These are phyloP conservation scores for Philopotamus ludificatus DNA, from an alignment of 1,140 invertebrate genomes.

Conservation along the genomic window DNA sequence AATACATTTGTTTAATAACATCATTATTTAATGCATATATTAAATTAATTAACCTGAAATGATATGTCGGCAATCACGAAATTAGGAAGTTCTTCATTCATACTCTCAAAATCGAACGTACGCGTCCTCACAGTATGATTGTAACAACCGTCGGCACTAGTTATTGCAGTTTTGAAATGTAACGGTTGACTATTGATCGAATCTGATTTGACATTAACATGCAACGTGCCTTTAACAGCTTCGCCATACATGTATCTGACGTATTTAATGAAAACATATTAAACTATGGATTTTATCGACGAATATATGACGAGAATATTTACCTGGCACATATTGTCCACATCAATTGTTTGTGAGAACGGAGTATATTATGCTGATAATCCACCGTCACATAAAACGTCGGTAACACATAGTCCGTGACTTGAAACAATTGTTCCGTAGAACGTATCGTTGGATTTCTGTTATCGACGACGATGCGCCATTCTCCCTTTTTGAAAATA, in stretches of 20 bases:
- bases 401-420: constrained; percentile 51
- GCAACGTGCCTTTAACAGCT: constrained; percentile 63
- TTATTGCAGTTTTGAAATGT: constrained; percentile 45
- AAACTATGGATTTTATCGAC: background rate
- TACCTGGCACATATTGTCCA: constrained; percentile 54
- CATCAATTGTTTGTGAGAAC: constrained; percentile 48
- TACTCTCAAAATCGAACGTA: constrained; percentile 44
- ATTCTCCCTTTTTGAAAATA: constrained; percentile 39
- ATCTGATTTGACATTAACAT: constrained; percentile 44
- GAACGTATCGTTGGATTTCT: constrained; percentile 45
- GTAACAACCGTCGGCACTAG: constrained; percentile 47
- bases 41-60: constrained; percentile 46
- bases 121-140: constrained; percentile 47
- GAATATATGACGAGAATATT: background rate
- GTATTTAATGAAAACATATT: background rate
- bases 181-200: constrained; percentile 37
- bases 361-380: constrained; percentile 46
- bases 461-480: constrained; percentile 35
- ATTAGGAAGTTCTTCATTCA: constrained; percentile 42
- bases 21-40: too few relatives aligned
- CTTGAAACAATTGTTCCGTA: constrained; percentile 43
- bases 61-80: constrained; percentile 51
- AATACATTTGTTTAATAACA: background rate
- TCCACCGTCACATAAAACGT: constrained; percentile 50
- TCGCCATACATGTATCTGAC: constrained; percentile 72